Percentiles rank a stretch among this genome's conserved stretches.
phyloP scores from a whole-genome alignment of 2,888 invertebrate genomes.

The Acanthacorydalis orientalis region DNA sequence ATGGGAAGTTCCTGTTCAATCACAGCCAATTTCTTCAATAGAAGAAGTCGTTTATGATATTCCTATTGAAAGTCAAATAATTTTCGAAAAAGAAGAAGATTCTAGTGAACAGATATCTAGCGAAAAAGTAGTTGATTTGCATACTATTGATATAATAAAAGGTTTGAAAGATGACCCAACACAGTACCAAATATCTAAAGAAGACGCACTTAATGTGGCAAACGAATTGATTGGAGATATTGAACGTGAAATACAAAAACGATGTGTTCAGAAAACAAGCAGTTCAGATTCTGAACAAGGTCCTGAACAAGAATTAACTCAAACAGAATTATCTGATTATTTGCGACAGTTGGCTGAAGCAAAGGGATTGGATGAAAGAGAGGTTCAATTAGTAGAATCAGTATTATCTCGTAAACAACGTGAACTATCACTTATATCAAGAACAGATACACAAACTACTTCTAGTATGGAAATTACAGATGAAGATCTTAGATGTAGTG shows the following conservation, averaged over 20 bases:
- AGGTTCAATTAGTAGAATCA: slow-evolving; percentile 30
- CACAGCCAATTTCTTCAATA: slow-evolving; percentile 18
- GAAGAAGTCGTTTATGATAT: slow-evolving; percentile 22
- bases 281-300: slow-evolving; percentile 9
- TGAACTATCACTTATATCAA: slow-evolving; percentile 24
- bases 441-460: slow-evolving; percentile 30
- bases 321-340: slow-evolving; percentile 25
- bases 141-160: slow-evolving; percentile 23
- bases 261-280: slow-evolving; percentile 10
- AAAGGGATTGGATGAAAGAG: slow-evolving; percentile 28
- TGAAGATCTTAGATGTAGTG: slow-evolving; percentile 55
- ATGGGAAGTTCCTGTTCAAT: slow-evolving; percentile 32
- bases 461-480: slow-evolving; percentile 39
- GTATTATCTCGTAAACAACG: slow-evolving; percentile 29
- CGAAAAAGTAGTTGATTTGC: slow-evolving; percentile 23
- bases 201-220: slow-evolving; percentile 32
- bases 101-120: slow-evolving; percentile 22
- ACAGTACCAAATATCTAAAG: slow-evolving; percentile 26
- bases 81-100: slow-evolving; percentile 24
- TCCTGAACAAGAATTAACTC: slow-evolving; percentile 17
- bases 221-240: slow-evolving; percentile 33
- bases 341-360: slow-evolving; percentile 26
- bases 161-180: slow-evolving; percentile 16
- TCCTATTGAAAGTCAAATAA: slow-evolving; percentile 18
- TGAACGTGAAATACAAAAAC: slow-evolving; percentile 32